A percentile compares a stretch with the other conserved stretches of the same genome.
Evolutionary conservation across 2,113 vertebrate species (phyloP).

Genomic region (Mus pahari): DNA sequence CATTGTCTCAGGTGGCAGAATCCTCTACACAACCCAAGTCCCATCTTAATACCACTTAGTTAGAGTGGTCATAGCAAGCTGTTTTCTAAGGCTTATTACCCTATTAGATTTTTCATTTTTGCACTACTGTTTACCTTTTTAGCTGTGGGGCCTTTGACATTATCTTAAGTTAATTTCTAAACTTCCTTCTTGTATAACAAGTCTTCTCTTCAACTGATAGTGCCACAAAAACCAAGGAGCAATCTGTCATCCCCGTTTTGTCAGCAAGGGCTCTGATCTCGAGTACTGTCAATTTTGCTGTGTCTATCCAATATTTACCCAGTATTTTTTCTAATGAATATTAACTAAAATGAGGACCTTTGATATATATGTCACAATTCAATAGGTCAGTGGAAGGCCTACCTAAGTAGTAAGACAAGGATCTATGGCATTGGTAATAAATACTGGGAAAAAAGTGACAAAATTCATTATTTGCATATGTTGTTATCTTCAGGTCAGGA

Average conservation of each 20-base stretch:
- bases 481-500: neutral
- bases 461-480: neutral
- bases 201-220: neutral
- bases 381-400: neutral
- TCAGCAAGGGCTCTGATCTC: neutral
- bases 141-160: neutral
- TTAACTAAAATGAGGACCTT: too few relatives aligned
- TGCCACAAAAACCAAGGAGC: neutral
- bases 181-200: neutral
- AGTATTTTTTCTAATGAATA: too few relatives aligned
- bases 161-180: neutral
- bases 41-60: neutral
- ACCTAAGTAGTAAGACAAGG: conserved; percentile 5
- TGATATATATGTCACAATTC: neutral
- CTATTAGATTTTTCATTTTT: neutral
- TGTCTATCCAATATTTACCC: neutral
- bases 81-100: neutral
- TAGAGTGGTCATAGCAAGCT: neutral
- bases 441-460: neutral
- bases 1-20: neutral
- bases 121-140: neutral
- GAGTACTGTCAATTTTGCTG: neutral
- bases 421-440: neutral
- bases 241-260: neutral
- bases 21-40: neutral